Evolutionary conservation across 2,888 invertebrate species (phyloP).

Genomic region (Macaria liturata): DNA sequence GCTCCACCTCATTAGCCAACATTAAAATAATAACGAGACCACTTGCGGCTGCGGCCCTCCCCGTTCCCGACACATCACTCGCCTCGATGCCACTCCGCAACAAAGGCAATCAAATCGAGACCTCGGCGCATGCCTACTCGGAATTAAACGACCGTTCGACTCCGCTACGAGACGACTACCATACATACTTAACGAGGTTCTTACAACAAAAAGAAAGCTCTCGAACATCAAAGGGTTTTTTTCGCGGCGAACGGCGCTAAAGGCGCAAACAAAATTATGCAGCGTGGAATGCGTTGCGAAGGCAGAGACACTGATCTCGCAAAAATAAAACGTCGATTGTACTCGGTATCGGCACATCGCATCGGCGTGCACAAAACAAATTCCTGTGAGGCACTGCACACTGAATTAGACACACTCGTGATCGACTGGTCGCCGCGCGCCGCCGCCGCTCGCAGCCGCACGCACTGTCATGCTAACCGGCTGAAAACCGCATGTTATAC

Average conservation of each 20-base stretch:
- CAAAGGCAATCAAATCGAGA: constrained; percentile 43
- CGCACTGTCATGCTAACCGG: constrained; percentile 9
- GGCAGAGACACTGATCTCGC: constrained; percentile 65
- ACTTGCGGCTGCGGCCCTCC: constrained; percentile 48
- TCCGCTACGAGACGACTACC: constrained; percentile 33
- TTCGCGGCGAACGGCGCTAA: constrained; percentile 53
- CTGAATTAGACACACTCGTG: constrained; percentile 79
- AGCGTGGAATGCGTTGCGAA: constrained; percentile 60
- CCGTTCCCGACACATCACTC: constrained; percentile 41
- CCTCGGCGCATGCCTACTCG: constrained; percentile 25
- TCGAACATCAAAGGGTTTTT: constrained; percentile 58
- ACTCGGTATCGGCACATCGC: constrained; percentile 51
- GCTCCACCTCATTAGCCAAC: constrained; percentile 61
- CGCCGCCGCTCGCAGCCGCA: constrained; percentile 54
- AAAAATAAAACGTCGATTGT: constrained; percentile 75
- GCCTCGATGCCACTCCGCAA: constrained; percentile 19
- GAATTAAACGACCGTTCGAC: constrained; percentile 34
- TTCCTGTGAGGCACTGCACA: constrained; percentile 73
- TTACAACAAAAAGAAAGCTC: constrained; percentile 34
- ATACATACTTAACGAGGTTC: constrained; percentile 28
- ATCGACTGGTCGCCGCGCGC: constrained; percentile 54
- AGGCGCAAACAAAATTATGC: constrained; percentile 63
- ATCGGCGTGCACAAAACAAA: constrained; percentile 71
- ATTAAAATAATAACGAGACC: constrained; percentile 67
- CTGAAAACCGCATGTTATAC: constrained; percentile 5